Evolutionary conservation across 2,888 invertebrate genomes (phyloP).

Genomic region (Ichneumoninae sp.): DNA sequence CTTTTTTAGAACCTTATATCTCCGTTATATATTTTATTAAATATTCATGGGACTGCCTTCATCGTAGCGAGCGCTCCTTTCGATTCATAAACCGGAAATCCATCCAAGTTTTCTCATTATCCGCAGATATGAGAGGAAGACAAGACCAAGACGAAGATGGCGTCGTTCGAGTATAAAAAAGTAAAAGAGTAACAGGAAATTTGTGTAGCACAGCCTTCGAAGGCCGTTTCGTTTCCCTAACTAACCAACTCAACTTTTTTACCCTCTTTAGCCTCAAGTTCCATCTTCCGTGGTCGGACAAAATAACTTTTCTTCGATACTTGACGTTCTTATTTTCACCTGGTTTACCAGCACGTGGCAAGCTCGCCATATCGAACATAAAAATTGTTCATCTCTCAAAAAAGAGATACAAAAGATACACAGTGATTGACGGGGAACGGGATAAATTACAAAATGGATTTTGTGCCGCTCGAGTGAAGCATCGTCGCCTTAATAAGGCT

Average conservation of each 20-base stretch:
- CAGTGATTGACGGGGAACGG: background rate
- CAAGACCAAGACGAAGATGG: conserved; percentile 36
- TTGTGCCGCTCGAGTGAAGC: conserved; percentile 5
- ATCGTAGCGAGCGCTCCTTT: conserved; percentile 29
- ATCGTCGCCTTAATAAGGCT: conserved; percentile 43
- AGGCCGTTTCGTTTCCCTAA: conserved; percentile 36
- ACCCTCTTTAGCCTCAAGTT: background rate
- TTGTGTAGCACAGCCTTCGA: conserved; percentile 25
- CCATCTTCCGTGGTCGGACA: conserved; percentile 28
- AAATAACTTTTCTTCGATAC: conserved; percentile 57
- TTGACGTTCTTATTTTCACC: conserved; percentile 16
- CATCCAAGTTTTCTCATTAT: conserved; percentile 77
- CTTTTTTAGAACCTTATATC: background rate
- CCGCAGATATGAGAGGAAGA: conserved; percentile 53
- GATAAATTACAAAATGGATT: background rate
- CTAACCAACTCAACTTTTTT: conserved; percentile 51
- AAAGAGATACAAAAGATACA: background rate
- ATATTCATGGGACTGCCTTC: conserved; percentile 63
- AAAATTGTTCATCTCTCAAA: background rate
- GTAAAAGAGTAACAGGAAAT: conserved; percentile 27
- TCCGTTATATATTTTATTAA: conserved; percentile 52
- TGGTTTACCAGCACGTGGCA: background rate
- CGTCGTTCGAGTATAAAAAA: conserved; percentile 21
- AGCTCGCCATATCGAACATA: background rate
- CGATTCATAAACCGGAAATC: conserved; percentile 69